Evolutionary conservation across 2,888 invertebrate species (phyloP).

Genomic region (Strigamia crassipes): DNA sequence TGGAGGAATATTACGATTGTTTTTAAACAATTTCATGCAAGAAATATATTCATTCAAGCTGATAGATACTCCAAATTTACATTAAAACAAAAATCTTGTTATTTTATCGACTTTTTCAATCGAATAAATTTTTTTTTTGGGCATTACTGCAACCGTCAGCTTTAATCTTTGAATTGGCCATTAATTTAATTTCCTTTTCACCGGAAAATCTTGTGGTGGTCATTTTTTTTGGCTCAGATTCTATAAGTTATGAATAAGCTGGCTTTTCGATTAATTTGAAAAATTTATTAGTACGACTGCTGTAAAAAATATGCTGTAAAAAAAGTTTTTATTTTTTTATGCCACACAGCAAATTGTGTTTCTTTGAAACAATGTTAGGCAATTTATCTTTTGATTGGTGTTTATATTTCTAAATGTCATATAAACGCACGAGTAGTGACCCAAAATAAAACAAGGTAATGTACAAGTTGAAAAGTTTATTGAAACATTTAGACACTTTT

Average conservation of each 20-base stretch:
- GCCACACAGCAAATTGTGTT: background rate
- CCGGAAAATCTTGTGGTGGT: background rate
- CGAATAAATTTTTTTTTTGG: no score
- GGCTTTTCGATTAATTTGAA: no score
- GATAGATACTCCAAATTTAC: no score
- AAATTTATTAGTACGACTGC: background rate
- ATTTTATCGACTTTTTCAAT: no score
- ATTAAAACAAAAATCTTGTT: no score
- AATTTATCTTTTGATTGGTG: constrained; percentile 6
- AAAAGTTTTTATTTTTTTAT: background rate
- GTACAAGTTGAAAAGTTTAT: constrained; percentile 33
- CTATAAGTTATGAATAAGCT: background rate
- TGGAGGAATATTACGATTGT: no score
- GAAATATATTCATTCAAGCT: no score
- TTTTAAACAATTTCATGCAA: no score
- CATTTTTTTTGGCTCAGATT: background rate
- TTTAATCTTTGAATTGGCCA: background rate
- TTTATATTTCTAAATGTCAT: constrained; percentile 14
- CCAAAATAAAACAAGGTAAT: constrained; percentile 24
- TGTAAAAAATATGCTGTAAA: background rate
- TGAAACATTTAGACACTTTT: constrained; percentile 28
- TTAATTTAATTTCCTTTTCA: background rate
- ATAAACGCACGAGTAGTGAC: constrained; percentile 2
- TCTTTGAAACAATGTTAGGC: background rate
- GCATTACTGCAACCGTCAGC: background rate